A percentile compares a stretch with the other conserved stretches of the same genome.
Evolutionary conservation across 1,140 invertebrate species (phyloP).

Genomic region (Pissodes strobi): DNA sequence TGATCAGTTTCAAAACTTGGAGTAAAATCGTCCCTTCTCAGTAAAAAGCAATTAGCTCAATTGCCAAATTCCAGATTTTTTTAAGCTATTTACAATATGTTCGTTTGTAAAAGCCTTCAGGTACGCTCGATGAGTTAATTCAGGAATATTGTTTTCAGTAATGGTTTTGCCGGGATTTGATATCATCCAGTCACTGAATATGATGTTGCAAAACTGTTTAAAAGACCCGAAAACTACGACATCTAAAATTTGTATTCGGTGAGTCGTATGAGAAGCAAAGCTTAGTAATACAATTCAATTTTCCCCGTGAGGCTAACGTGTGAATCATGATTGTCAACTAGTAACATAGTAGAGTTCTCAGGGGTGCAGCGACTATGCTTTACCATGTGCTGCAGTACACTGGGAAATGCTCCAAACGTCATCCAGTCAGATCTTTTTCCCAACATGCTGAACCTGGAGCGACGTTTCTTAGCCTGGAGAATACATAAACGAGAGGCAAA

Average conservation of each 20-base stretch:
- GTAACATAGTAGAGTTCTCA: slow-evolving; percentile 14
- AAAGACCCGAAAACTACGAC: slow-evolving; percentile 52
- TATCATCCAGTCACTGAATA: too few relatives aligned
- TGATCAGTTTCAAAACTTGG: slow-evolving; percentile 21
- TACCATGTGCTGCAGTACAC: slow-evolving; percentile 49
- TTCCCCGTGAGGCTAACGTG: slow-evolving; percentile 46
- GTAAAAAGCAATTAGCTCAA: too few relatives aligned
- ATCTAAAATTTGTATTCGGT: slow-evolving; percentile 53
- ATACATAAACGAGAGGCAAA: slow-evolving; percentile 30
- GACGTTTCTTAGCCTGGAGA: slow-evolving; percentile 25
- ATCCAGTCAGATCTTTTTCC: too few relatives aligned
- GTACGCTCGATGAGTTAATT: too few relatives aligned
- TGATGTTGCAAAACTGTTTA: slow-evolving; percentile 55
- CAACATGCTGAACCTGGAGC: slow-evolving; percentile 29
- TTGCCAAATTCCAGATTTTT: too few relatives aligned
- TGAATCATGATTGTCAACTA: slow-evolving; percentile 55
- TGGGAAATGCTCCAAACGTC: slow-evolving; percentile 47
- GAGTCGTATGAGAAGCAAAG: slow-evolving; percentile 52
- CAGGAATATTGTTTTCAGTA: slow-evolving; percentile 48
- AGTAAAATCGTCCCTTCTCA: slow-evolving; percentile 38
- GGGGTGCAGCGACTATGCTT: slow-evolving; percentile 19
- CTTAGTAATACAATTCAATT: slow-evolving; percentile 52
- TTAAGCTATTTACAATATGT: too few relatives aligned
- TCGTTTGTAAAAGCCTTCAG: too few relatives aligned
- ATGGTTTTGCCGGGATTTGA: too few relatives aligned